These are phyloP conservation scores for Craniophora ligustri DNA, from an alignment of 2,888 invertebrate genomes.

Conservation along the genomic window DNA sequence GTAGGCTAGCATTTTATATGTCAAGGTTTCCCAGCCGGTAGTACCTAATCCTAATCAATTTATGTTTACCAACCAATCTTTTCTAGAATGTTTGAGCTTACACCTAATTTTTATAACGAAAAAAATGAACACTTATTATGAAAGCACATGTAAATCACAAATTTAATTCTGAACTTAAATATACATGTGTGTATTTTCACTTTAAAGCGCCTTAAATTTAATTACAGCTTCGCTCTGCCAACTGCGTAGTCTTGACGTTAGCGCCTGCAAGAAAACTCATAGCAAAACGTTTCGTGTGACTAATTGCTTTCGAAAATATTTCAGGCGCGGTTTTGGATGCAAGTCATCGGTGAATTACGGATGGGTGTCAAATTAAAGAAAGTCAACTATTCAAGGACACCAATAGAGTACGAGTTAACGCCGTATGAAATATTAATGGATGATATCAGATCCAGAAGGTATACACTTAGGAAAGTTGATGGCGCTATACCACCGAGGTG, in stretches of 20 bases:
- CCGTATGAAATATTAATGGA: slow-evolving; percentile 99
- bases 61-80: no score
- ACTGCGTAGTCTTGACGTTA: slow-evolving; percentile 36
- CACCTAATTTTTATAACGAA: no score
- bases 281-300: slow-evolving; percentile 56
- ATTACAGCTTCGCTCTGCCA: slow-evolving; percentile 23
- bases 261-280: slow-evolving; percentile 58
- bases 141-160: no score
- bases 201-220: slow-evolving; percentile 10
- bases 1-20: slow-evolving; percentile 25
- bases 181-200: neutral
- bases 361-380: slow-evolving; percentile 98
- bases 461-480: slow-evolving; percentile 96
- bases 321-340: slow-evolving; percentile 98
- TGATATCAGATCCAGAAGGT: slow-evolving; percentile 96
- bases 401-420: slow-evolving; percentile 97
- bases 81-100: no score
- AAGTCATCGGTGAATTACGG: slow-evolving; percentile 97
- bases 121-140: no score
- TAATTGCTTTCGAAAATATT: slow-evolving; percentile 57
- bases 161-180: no score
- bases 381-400: slow-evolving; percentile 92
- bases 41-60: neutral
- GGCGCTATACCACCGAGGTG: slow-evolving; percentile 91
- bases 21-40: slow-evolving; percentile 35